Evolutionary conservation across 2,797 vertebrate genomes (phyloP).

Genomic region (Scleropages formosus): DNA sequence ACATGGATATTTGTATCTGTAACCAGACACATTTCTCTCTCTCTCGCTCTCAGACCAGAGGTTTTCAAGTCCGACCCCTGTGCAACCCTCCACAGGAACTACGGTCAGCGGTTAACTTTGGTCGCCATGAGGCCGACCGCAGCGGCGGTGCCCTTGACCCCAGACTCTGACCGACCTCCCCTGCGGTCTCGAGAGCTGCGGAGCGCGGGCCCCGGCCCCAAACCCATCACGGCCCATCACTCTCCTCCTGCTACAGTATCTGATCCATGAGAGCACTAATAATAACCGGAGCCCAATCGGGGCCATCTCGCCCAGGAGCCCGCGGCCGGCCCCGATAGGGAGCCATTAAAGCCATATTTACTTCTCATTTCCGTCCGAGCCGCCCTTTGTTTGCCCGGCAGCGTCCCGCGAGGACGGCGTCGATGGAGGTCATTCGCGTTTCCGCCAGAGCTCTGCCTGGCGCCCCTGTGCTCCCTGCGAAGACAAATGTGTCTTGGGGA

Average conservation of each 20-base stretch:
- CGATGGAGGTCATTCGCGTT: constrained; percentile 45
- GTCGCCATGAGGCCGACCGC: constrained; percentile 43
- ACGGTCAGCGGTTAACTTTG: constrained; percentile 43
- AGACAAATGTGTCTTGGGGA: no score
- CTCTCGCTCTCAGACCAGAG: constrained; percentile 16
- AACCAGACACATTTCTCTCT: background rate
- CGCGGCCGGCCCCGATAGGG: constrained; percentile 65
- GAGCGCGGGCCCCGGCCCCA: constrained; percentile 51
- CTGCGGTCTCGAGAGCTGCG: constrained; percentile 40
- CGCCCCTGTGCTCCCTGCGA: no score
- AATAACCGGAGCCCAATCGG: constrained; percentile 61
- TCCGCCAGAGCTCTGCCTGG: constrained; percentile 1
- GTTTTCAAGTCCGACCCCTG: constrained; percentile 37
- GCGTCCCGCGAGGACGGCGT: constrained; percentile 54
- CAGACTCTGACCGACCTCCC: constrained; percentile 57
- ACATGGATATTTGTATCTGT: background rate
- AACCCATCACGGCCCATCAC: constrained; percentile 66
- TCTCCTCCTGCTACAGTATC: constrained; percentile 65
- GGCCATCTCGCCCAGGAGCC: constrained; percentile 52
- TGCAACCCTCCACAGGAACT: constrained; percentile 18
- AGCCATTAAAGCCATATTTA: constrained; percentile 74
- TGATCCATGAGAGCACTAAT: constrained; percentile 75
- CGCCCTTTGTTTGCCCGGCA: constrained; percentile 65
- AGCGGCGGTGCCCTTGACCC: constrained; percentile 55
- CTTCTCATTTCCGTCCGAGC: constrained; percentile 66